Conservation (phyloP, 2,797 vertebrate genomes). For the Etheostoma perlongum region DNA sequence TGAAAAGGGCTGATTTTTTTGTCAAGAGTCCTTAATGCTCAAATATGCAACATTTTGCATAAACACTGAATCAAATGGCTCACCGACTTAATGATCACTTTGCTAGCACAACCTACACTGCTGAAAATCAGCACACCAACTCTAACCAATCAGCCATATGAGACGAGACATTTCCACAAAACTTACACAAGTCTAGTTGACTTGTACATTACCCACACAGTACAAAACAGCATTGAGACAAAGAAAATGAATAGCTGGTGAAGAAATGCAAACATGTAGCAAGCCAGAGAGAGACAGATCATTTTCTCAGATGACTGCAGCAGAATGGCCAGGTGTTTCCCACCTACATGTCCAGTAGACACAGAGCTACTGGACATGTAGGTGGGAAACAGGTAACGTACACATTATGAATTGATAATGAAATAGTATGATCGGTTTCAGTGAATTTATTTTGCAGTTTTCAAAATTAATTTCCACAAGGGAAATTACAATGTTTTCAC, state of each 20-base stretch:
- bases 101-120: neutral
- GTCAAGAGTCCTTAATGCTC: neutral
- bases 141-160: neutral
- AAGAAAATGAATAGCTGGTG: neutral
- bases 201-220: neutral
- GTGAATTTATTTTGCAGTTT: neutral
- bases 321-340: fast-evolving
- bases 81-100: neutral
- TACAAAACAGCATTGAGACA: neutral
- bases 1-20: neutral
- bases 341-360: too few relatives aligned
- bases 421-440: neutral
- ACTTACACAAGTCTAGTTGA: neutral
- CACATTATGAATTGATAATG: neutral
- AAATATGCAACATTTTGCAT: neutral
- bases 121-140: conserved; percentile 18
- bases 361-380: too few relatives aligned
- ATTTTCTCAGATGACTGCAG: neutral
- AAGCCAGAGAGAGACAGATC: neutral
- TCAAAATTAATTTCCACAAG: neutral
- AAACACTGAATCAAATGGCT: conserved; percentile 2
- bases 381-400: too few relatives aligned
- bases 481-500: too few relatives aligned
- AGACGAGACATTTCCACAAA: neutral
- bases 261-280: neutral